Evolutionary conservation across 2,797 vertebrate species (phyloP).

Genomic region (Atherinosoma microstoma): DNA sequence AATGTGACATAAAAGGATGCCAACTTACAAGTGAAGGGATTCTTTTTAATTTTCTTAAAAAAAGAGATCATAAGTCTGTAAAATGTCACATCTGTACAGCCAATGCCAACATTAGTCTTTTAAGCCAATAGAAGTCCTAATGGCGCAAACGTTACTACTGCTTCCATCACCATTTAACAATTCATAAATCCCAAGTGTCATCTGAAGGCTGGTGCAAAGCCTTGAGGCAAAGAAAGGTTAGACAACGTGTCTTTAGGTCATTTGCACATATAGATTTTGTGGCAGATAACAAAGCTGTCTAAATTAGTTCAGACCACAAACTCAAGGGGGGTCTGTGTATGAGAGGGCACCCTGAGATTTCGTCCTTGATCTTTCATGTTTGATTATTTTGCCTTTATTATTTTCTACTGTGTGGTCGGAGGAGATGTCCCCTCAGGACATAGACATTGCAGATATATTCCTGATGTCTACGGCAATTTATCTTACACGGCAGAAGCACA

Average conservation of each 20-base stretch:
- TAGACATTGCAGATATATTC: not conserved
- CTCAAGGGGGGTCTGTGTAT: not conserved
- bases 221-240: slow-evolving; percentile 14
- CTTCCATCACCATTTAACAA: slow-evolving; percentile 17
- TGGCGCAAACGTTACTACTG: not conserved
- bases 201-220: slow-evolving; percentile 4
- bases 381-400: slow-evolving; percentile 26
- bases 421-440: slow-evolving; percentile 19
- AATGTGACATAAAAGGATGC: not conserved
- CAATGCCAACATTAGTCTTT: slow-evolving; percentile 2
- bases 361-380: not conserved
- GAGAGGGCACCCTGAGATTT: slow-evolving; percentile 9
- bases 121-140: not conserved
- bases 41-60: not conserved
- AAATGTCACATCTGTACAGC: not conserved
- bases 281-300: slow-evolving; percentile 18
- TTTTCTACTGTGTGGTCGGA: slow-evolving; percentile 9
- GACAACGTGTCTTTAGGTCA: slow-evolving; percentile 9
- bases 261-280: slow-evolving; percentile 12
- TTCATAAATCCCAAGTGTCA: slow-evolving; percentile 7
- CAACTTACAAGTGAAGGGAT: not conserved
- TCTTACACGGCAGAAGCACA: not conserved
- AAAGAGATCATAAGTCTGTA: not conserved
- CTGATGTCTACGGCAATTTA: slow-evolving; percentile 25
- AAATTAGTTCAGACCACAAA: slow-evolving; percentile 23